phyloP scores from a whole-genome alignment of 2,888 invertebrate species.

The Noctua janthe region DNA sequence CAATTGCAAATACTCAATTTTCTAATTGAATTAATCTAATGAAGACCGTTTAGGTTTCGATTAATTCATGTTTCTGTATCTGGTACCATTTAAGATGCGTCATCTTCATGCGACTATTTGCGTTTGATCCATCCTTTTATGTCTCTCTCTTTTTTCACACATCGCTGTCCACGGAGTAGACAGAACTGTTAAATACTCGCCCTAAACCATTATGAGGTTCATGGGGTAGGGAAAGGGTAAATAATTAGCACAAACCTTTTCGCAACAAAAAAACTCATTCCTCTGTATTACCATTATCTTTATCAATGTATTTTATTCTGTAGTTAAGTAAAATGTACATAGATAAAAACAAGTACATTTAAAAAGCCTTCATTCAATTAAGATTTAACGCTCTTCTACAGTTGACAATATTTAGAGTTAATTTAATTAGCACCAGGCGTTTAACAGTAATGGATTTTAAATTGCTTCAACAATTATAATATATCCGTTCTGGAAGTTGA shows the following conservation, averaged over 20 bases:
- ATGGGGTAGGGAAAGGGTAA: background rate
- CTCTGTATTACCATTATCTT: background rate
- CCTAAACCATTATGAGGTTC: background rate
- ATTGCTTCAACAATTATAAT: slow-evolving; percentile 61
- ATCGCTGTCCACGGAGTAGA: background rate
- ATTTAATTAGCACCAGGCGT: slow-evolving; percentile 61
- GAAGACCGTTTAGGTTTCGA: background rate
- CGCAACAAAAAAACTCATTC: background rate
- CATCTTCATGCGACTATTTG: too few relatives aligned
- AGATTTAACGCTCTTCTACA: slow-evolving; percentile 8
- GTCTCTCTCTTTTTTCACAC: background rate
- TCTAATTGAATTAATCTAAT: background rate
- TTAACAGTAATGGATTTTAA: slow-evolving; percentile 65
- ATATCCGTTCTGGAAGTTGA: slow-evolving; percentile 33
- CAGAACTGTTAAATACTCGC: background rate
- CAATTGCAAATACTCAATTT: background rate
- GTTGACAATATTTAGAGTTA: slow-evolving; percentile 34
- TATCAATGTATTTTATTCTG: background rate
- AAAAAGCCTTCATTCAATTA: slow-evolving; percentile 13
- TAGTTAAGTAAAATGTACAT: background rate
- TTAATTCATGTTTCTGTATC: background rate
- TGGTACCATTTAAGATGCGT: background rate
- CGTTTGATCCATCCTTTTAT: background rate
- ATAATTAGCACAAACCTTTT: background rate
- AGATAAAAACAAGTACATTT: background rate